phyloP scores from a whole-genome alignment of 1,140 invertebrate species.

The fruit fly (Drosophila melanogaster) region Release_6_plus_ISO1_MT NT_037436.4:15264001-15264500 shows the following conservation, averaged over 20 bases:
- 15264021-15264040: too few species aligned
- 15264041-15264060: too few species aligned
- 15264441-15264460: slow-evolving; percentile 65
- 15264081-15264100: neutral
- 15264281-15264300: slow-evolving; percentile 1
- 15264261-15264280: neutral
- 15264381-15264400: slow-evolving; percentile 14
- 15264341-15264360: slow-evolving; percentile 78
- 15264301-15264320: slow-evolving; percentile 60
- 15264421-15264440: slow-evolving; percentile 33
- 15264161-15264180: too few species aligned
- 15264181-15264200: too few species aligned
- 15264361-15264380: slow-evolving; percentile 58
- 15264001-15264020: too few species aligned
- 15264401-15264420: neutral
- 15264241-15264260: neutral
- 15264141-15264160: too few species aligned
- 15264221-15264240: too few species aligned
- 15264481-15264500: slow-evolving; percentile 79
- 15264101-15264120: too few species aligned
- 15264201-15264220: neutral
- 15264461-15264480: slow-evolving; percentile 62
- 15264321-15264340: slow-evolving; percentile 70
- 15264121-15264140: too few species aligned
- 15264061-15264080: too few species aligned